Percentiles rank a stretch among this genome's conserved stretches.
Conservation (phyloP, 2,888 invertebrate genomes). For the Drosophila diplacantha region DNA sequence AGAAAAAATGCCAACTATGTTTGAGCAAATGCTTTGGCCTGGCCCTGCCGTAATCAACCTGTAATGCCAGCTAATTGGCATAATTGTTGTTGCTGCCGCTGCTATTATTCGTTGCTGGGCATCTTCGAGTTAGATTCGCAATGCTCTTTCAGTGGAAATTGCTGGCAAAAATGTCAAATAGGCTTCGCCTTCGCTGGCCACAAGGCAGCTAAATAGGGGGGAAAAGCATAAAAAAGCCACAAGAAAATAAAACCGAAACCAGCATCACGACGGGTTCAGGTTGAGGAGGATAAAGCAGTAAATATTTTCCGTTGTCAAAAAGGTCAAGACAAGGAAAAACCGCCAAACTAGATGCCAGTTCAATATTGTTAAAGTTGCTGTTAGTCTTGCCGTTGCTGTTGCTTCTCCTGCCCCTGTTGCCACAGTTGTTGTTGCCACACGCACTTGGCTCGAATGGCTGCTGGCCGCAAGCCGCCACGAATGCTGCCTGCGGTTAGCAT, state of each 20-base stretch:
- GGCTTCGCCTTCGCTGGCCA: slow-evolving; percentile 51
- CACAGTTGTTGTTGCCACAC: slow-evolving; percentile 33
- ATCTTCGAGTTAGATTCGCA: slow-evolving; percentile 47
- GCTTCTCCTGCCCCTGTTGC: slow-evolving; percentile 6
- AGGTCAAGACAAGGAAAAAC: slow-evolving; percentile 43
- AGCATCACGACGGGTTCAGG: slow-evolving; percentile 65
- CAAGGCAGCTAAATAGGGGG: slow-evolving; percentile 26
- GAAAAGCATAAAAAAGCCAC: slow-evolving; percentile 36
- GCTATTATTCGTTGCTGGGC: slow-evolving; percentile 37
- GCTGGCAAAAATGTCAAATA: slow-evolving; percentile 68
- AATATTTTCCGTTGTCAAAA: slow-evolving; percentile 55
- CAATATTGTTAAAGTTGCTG: slow-evolving; percentile 26
- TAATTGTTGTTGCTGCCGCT: slow-evolving; percentile 54
- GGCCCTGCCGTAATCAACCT: slow-evolving; percentile 63
- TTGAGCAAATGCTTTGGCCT: slow-evolving; percentile 28
- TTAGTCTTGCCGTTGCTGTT: slow-evolving; percentile 2
- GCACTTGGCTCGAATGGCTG: slow-evolving; percentile 31
- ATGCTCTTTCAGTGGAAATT: slow-evolving; percentile 65
- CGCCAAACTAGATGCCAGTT: slow-evolving; percentile 45
- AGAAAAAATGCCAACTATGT: slow-evolving; percentile 52
- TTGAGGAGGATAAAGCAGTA: slow-evolving; percentile 61
- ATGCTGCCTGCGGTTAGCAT: slow-evolving; percentile 46
- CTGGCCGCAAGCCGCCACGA: slow-evolving; percentile 29
- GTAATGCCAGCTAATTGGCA: slow-evolving; percentile 72
- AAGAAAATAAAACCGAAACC: slow-evolving; percentile 47